These are phyloP conservation scores for Azemiops feae DNA, from an alignment of 2,113 vertebrate species.

Conservation along the genomic window DNA sequence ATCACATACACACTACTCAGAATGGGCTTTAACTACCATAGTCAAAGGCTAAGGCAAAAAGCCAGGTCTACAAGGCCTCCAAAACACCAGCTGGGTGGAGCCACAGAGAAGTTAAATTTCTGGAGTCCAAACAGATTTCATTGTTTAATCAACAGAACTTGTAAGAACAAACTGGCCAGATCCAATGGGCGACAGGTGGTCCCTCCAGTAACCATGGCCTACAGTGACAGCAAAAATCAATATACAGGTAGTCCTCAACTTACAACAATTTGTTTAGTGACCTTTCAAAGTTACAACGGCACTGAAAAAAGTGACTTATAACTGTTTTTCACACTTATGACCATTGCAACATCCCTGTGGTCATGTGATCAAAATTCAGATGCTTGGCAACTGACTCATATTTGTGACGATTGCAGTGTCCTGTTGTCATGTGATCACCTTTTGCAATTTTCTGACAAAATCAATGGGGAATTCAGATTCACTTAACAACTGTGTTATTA, in stretches of 20 bases:
- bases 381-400: neutral
- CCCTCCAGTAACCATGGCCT: neutral
- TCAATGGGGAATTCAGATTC: neutral
- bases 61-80: neutral
- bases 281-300: neutral
- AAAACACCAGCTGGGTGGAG: neutral
- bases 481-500: neutral
- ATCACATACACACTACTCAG: neutral
- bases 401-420: neutral
- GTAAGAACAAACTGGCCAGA: neutral
- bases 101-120: neutral
- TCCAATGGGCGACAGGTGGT: neutral
- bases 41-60: neutral
- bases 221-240: slow-evolving; percentile 35
- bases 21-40: neutral
- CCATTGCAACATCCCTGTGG: neutral
- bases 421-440: neutral
- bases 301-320: neutral
- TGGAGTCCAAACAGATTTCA: neutral
- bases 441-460: neutral
- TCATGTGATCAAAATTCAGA: neutral
- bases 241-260: neutral
- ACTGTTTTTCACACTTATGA: neutral
- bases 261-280: neutral
- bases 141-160: neutral